phyloP scores from a whole-genome alignment of 2,113 vertebrate species.

The Manacus vitellinus region DNA sequence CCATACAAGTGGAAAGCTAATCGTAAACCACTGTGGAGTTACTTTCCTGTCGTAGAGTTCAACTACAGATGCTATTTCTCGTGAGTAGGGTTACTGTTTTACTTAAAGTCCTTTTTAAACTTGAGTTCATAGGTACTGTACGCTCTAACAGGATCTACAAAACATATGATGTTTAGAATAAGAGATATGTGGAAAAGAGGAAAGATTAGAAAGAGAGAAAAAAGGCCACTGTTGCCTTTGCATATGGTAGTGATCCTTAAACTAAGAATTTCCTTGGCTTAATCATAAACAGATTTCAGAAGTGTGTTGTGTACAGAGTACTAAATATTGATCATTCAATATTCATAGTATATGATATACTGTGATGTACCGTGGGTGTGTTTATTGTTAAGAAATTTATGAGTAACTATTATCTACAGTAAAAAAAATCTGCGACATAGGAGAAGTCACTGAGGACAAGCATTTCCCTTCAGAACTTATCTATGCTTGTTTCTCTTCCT shows the following conservation, averaged over 20 bases:
- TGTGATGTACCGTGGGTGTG: neutral
- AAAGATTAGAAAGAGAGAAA: neutral
- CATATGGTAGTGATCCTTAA: neutral
- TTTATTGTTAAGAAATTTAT: neutral
- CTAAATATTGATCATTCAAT: neutral
- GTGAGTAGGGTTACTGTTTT: neutral
- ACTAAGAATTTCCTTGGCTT: neutral
- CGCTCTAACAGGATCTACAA: neutral
- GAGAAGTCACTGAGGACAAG: neutral
- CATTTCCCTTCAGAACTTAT: neutral
- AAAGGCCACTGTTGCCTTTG: neutral
- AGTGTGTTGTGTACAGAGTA: neutral
- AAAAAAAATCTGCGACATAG: neutral
- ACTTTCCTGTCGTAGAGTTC: neutral
- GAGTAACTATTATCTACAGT: neutral
- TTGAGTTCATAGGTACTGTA: neutral
- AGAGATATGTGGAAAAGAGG: neutral
- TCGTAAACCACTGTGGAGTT: neutral
- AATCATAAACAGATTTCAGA: neutral
- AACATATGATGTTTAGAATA: neutral
- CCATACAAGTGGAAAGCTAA: fast-evolving
- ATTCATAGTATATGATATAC: neutral
- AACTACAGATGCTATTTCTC: neutral
- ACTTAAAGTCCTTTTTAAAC: neutral
- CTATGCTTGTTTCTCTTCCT: neutral